These are phyloP conservation scores for Lordiphosa stackelbergi DNA, from an alignment of 1,140 invertebrate genomes.

Conservation along the genomic window DNA sequence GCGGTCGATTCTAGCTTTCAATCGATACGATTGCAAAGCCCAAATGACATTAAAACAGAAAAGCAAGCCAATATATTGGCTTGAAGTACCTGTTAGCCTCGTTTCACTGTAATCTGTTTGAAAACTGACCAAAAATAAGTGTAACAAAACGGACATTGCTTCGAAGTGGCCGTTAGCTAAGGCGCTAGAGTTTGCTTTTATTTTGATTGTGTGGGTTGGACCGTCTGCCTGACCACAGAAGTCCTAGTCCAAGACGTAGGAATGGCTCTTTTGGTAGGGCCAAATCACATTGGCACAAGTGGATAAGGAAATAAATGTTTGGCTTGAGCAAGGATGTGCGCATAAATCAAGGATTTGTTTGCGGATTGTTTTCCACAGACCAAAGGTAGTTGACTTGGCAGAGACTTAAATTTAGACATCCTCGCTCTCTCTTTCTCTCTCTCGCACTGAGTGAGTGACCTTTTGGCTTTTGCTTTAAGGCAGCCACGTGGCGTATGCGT, in stretches of 20 bases:
- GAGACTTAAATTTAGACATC: slow-evolving; percentile 41
- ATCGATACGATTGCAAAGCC: too few species aligned
- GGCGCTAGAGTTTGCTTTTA: slow-evolving; percentile 50
- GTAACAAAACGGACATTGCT: slow-evolving; percentile 5
- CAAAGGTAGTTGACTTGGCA: slow-evolving; percentile 59
- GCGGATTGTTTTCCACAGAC: slow-evolving; percentile 52
- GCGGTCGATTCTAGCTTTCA: too few species aligned
- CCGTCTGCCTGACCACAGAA: slow-evolving; percentile 30
- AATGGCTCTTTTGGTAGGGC: slow-evolving; percentile 5
- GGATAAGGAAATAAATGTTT: slow-evolving; percentile 77
- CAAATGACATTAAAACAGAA: too few species aligned
- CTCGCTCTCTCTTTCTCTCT: background rate
- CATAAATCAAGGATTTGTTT: slow-evolving; percentile 77
- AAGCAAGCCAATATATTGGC: too few species aligned
- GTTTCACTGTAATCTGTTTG: slow-evolving; percentile 1
- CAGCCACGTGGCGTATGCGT: slow-evolving; percentile 64
- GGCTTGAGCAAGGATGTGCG: slow-evolving; percentile 68
- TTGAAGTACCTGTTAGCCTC: background rate
- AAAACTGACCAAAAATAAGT: slow-evolving; percentile 4
- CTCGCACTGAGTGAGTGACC: slow-evolving; percentile 39
- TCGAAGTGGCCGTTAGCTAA: slow-evolving; percentile 35
- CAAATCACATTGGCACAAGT: slow-evolving; percentile 71
- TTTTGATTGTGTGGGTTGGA: slow-evolving; percentile 43
- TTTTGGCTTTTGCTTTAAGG: slow-evolving; percentile 40
- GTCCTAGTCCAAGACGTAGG: slow-evolving; percentile 23